A percentile compares a stretch with the other conserved stretches of the same genome.
Evolutionary conservation across 2,888 invertebrate genomes (phyloP).

Genomic region (Ariolimax columbianus): DNA sequence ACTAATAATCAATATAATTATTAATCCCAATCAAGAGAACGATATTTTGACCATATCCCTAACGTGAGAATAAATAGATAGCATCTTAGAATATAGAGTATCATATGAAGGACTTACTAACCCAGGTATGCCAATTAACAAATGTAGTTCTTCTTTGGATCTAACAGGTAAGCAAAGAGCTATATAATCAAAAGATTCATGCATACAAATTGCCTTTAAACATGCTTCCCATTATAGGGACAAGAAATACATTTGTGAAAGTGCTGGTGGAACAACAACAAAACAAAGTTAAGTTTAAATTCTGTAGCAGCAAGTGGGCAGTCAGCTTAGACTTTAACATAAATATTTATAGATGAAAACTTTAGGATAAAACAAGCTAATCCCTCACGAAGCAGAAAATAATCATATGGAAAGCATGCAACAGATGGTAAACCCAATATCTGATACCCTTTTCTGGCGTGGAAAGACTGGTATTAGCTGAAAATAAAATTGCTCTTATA

Average conservation of each 20-base stretch:
- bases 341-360: not conserved
- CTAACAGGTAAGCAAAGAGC: not conserved
- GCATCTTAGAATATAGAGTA: too few relatives aligned
- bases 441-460: conserved; percentile 14
- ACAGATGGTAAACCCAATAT: conserved; percentile 1
- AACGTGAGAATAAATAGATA: too few relatives aligned
- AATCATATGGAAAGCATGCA: conserved; percentile 1
- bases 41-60: too few relatives aligned
- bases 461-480: conserved; percentile 1
- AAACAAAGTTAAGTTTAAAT: not conserved
- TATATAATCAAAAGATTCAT: not conserved
- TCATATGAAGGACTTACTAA: too few relatives aligned
- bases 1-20: too few relatives aligned
- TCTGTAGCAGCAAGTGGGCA: not conserved
- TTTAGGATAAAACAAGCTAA: not conserved
- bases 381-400: conserved; percentile 11
- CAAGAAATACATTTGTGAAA: not conserved
- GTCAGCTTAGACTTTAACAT: not conserved
- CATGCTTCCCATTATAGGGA: not conserved
- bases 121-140: too few relatives aligned
- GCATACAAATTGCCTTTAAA: not conserved
- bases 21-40: too few relatives aligned
- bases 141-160: too few relatives aligned
- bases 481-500: not conserved
- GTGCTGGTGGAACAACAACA: not conserved